A percentile compares a stretch with the other conserved stretches of the same genome.
Evolutionary conservation across 2,888 invertebrate species (phyloP).

Genomic region (Taenaris catops): DNA sequence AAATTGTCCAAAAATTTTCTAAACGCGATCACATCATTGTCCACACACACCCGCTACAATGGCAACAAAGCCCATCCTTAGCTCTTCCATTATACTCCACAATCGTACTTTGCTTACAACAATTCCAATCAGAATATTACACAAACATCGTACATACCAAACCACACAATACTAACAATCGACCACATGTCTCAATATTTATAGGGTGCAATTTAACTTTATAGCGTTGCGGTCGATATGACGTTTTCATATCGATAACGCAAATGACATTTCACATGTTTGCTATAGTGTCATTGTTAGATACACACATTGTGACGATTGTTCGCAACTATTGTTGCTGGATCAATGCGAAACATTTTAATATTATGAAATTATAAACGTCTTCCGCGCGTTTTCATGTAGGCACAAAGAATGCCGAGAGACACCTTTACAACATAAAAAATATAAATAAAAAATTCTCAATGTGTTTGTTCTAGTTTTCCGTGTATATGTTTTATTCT

Average conservation of each 20-base stretch:
- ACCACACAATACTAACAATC: conserved; percentile 20
- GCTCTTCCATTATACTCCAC: conserved; percentile 70
- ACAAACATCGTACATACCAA: conserved; percentile 22
- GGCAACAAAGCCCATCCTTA: conserved; percentile 71
- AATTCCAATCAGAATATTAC: conserved; percentile 32
- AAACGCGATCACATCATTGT: conserved; percentile 70
- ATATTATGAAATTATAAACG: conserved; percentile 78
- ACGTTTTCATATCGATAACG: conserved; percentile 30
- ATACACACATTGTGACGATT: conserved; percentile 71
- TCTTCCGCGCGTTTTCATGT: conserved; percentile 56
- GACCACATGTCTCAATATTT: conserved; percentile 12
- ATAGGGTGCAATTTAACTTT: conserved; percentile 13
- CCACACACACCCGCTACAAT: conserved; percentile 74
- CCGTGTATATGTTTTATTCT: too few species aligned
- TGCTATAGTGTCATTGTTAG: conserved; percentile 77
- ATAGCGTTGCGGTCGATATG: conserved; percentile 20
- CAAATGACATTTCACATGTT: conserved; percentile 67
- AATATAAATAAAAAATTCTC: too few species aligned
- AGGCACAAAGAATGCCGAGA: conserved; percentile 27
- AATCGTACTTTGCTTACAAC: conserved; percentile 71
- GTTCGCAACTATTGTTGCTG: conserved; percentile 58
- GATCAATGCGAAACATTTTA: conserved; percentile 79
- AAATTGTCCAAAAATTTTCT: conserved; percentile 75
- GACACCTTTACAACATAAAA: too few species aligned
- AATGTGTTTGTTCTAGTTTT: too few species aligned